Percentiles rank a stretch among this genome's conserved stretches.
Conservation (phyloP, 1,140 invertebrate species). For the Trinorchestia longiramus region DNA sequence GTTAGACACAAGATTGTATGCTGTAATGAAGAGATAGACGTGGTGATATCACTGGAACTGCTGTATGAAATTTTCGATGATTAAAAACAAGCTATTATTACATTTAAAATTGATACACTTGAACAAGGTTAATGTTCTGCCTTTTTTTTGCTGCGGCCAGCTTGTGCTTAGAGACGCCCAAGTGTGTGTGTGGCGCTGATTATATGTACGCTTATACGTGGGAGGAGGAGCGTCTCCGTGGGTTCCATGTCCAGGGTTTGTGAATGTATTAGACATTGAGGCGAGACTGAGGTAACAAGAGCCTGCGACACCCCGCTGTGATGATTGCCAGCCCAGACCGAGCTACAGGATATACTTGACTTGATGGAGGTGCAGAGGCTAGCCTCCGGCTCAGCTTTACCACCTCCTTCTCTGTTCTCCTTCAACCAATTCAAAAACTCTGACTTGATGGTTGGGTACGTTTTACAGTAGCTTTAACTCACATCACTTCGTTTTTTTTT, state of each 20-base stretch:
- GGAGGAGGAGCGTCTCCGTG: slow-evolving; percentile 32
- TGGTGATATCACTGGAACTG: neutral
- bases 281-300: slow-evolving; percentile 46
- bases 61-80: neutral
- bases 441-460: neutral
- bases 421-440: neutral
- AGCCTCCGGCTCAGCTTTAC: slow-evolving; percentile 21
- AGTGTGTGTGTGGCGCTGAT: slow-evolving; percentile 6
- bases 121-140: neutral
- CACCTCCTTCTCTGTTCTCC: neutral
- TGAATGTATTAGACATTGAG: slow-evolving; percentile 51
- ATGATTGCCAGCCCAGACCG: slow-evolving; percentile 45
- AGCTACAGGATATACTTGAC: slow-evolving; percentile 42
- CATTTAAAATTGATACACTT: neutral
- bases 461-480: neutral
- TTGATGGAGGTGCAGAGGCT: slow-evolving; percentile 36
- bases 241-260: slow-evolving; percentile 46
- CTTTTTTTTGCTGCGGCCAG: neutral
- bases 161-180: neutral
- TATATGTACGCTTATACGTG: slow-evolving; percentile 14
- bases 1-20: neutral
- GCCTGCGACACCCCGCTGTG: slow-evolving; percentile 22
- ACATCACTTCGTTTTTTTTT: neutral
- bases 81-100: neutral
- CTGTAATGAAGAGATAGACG: neutral